Percentiles rank a stretch among this genome's conserved stretches.
These are phyloP conservation scores for Bergia puertoricense DNA, from an alignment of 92 coral and sea anemone genomes.

Conservation along the genomic window DNA sequence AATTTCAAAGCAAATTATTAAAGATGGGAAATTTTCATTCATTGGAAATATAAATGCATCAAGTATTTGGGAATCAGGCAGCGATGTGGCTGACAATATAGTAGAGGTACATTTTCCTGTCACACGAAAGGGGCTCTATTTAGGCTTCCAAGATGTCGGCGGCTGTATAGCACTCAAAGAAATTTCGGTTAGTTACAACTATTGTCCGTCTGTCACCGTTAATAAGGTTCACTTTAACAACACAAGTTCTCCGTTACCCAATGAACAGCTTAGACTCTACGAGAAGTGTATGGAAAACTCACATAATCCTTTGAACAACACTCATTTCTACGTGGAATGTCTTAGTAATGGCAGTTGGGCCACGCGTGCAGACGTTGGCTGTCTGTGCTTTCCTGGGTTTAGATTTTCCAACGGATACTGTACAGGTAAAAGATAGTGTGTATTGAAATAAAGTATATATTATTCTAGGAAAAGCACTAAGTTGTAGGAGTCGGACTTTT, in stretches of 20 bases:
- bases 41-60: constrained; percentile 48
- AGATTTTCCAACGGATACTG: constrained; percentile 28
- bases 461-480: too few relatives aligned
- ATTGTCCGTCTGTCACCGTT: constrained; percentile 43
- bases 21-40: constrained; percentile 52
- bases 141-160: constrained; percentile 73
- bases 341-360: constrained; percentile 54
- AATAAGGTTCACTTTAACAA: constrained; percentile 55
- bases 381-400: constrained; percentile 61
- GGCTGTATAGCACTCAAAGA: constrained; percentile 61
- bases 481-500: too few relatives aligned
- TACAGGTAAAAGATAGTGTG: background rate
- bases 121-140: constrained; percentile 48
- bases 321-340: constrained; percentile 39
- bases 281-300: constrained; percentile 34
- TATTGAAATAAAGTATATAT: background rate
- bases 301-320: constrained; percentile 24
- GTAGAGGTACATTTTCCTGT: constrained; percentile 47
- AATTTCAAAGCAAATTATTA: constrained; percentile 39
- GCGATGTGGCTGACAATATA: constrained; percentile 42
- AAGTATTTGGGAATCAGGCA: constrained; percentile 52
- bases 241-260: constrained; percentile 53
- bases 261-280: background rate
- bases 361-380: constrained; percentile 3
- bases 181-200: constrained; percentile 52